A percentile compares a stretch with the other conserved stretches of the same genome.
These are phyloP conservation scores for Tachina grossa DNA, from an alignment of 2,888 invertebrate species.

Conservation along the genomic window DNA sequence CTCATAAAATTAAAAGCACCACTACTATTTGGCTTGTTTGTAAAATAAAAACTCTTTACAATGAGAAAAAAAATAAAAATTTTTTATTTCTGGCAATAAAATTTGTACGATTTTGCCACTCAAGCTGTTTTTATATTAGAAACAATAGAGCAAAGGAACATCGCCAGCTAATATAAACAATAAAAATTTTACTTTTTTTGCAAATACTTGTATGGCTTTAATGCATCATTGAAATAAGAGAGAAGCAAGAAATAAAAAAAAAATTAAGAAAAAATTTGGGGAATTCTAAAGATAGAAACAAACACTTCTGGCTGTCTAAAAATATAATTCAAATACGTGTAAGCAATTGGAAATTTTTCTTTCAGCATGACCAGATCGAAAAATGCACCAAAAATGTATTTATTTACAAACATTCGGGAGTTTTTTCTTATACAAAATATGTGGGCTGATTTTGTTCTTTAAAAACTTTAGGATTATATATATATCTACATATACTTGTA, in stretches of 20 bases:
- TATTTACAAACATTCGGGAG: too few species aligned
- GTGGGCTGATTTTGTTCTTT: too few species aligned
- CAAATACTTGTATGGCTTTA: neutral
- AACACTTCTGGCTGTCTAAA: conserved; percentile 13
- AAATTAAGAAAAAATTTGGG: neutral
- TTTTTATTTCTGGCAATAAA: conserved; percentile 41
- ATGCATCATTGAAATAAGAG: neutral
- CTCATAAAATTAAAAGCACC: neutral
- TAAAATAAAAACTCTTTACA: conserved; percentile 1
- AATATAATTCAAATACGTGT: conserved; percentile 11
- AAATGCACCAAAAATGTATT: neutral
- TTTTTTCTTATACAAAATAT: too few species aligned
- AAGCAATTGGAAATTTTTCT: conserved; percentile 15
- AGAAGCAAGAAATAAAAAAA: neutral
- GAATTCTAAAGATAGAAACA: conserved; percentile 11
- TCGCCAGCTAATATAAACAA: conserved; percentile 16
- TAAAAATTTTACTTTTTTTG: neutral
- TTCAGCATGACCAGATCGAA: neutral
- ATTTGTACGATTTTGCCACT: conserved; percentile 28
- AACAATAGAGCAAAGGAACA: conserved; percentile 4
- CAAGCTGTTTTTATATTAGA: neutral
- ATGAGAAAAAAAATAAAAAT: neutral
- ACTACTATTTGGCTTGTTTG: conserved; percentile 12
- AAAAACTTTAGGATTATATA: too few species aligned
- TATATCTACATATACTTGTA: too few species aligned